A percentile compares a stretch with the other conserved stretches of the same genome.
phyloP scores from a whole-genome alignment of 2,888 invertebrate genomes.

The Apodemia mormo region DNA sequence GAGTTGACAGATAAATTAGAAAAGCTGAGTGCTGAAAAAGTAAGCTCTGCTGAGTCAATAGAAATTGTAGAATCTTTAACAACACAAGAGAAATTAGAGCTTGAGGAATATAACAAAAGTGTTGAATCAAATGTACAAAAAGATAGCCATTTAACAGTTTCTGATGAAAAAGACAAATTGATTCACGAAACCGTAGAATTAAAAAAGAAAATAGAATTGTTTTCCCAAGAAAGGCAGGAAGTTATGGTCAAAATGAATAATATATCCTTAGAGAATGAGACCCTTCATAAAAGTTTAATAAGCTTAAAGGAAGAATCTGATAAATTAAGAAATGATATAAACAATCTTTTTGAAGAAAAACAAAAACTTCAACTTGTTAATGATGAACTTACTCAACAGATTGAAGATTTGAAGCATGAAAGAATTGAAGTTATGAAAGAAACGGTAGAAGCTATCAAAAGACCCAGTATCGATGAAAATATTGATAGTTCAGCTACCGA shows the following conservation, averaged over 20 bases:
- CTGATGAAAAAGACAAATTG: slow-evolving; percentile 62
- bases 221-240: slow-evolving; percentile 85
- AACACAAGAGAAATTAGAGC: slow-evolving; percentile 86
- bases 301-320: slow-evolving; percentile 77
- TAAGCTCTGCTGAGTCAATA: slow-evolving; percentile 88
- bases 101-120: slow-evolving; percentile 85
- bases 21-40: slow-evolving; percentile 86
- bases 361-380: slow-evolving; percentile 57
- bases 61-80: slow-evolving; percentile 88
- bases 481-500: slow-evolving; percentile 54
- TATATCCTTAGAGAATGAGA: slow-evolving; percentile 82
- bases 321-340: slow-evolving; percentile 64
- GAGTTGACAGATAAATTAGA: slow-evolving; percentile 87
- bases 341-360: slow-evolving; percentile 72
- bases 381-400: slow-evolving; percentile 62
- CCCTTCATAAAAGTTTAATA: slow-evolving; percentile 72
- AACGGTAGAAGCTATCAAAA: slow-evolving; percentile 62
- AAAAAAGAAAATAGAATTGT: slow-evolving; percentile 85
- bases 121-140: slow-evolving; percentile 48
- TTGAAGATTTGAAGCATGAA: slow-evolving; percentile 69
- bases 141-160: slow-evolving; percentile 41
- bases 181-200: slow-evolving; percentile 85
- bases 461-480: slow-evolving; percentile 54
- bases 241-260: slow-evolving; percentile 86
- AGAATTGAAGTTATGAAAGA: slow-evolving; percentile 69